Conservation (phyloP, 2,888 invertebrate genomes). For the Aproaerema taeniolella region DNA sequence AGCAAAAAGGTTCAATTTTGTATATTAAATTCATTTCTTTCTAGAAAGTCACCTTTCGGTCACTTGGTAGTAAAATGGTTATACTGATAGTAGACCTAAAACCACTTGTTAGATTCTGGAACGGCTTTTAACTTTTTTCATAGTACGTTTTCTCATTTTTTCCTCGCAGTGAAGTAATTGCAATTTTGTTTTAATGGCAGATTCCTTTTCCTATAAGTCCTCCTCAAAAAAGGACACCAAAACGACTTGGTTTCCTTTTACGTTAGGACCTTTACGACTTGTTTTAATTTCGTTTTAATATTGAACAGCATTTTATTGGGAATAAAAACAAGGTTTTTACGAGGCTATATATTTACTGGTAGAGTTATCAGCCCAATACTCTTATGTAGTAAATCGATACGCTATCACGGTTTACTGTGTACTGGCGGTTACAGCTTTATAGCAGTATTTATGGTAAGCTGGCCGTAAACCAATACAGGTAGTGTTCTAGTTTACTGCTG, state of each 20-base stretch:
- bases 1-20: too few relatives aligned
- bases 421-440: slow-evolving; percentile 11
- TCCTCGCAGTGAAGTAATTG: too few relatives aligned
- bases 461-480: not conserved
- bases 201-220: too few relatives aligned
- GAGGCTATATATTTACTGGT: slow-evolving; percentile 40
- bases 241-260: too few relatives aligned
- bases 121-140: not conserved
- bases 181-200: too few relatives aligned
- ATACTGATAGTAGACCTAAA: too few relatives aligned
- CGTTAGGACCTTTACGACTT: slow-evolving; percentile 28
- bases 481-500: not conserved
- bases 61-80: too few relatives aligned
- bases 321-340: slow-evolving; percentile 48
- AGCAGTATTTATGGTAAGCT: not conserved
- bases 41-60: too few relatives aligned
- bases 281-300: slow-evolving; percentile 45
- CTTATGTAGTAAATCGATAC: slow-evolving; percentile 32
- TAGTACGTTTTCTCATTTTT: too few relatives aligned
- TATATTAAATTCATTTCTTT: too few relatives aligned
- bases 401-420: slow-evolving; percentile 27
- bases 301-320: slow-evolving; percentile 44
- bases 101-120: not conserved
- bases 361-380: slow-evolving; percentile 34
- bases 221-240: too few relatives aligned